Conservation (phyloP, 2,888 invertebrate genomes). For the Sthenelais limicola region DNA sequence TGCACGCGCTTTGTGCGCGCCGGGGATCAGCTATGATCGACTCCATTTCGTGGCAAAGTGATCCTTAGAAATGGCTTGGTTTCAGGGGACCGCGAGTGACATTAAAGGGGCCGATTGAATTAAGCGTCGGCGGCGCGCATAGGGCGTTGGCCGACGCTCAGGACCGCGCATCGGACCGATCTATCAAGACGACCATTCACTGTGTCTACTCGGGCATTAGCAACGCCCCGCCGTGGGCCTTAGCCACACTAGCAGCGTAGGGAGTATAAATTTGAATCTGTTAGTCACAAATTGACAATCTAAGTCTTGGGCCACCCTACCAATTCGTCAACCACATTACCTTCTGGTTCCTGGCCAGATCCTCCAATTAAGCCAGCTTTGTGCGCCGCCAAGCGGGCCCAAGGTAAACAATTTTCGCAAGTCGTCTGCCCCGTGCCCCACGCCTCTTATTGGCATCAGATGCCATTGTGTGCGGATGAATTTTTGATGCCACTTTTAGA, state of each 20-base stretch:
- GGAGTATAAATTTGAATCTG: constrained; percentile 39
- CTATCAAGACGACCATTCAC: constrained; percentile 24
- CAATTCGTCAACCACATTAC: constrained; percentile 9
- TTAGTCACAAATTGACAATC: constrained; percentile 36
- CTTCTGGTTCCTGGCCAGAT: neutral
- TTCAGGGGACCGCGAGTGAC: constrained; percentile 16
- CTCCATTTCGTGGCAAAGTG: constrained; percentile 40
- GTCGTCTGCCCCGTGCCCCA: neutral
- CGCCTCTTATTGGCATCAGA: constrained; percentile 20
- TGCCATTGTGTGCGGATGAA: constrained; percentile 28
- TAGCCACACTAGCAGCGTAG: neutral
- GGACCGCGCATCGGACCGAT: constrained; percentile 11
- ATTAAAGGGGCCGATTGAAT: constrained; percentile 35
- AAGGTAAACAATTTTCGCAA: neutral
- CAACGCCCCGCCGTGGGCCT: neutral
- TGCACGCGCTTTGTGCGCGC: constrained; percentile 23
- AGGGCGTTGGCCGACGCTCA: neutral
- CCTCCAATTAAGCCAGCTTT: constrained; percentile 17
- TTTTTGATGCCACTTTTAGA: constrained; percentile 39
- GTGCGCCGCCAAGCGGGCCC: neutral
- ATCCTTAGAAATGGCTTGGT: constrained; percentile 36
- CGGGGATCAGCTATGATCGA: constrained; percentile 30
- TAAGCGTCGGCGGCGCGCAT: constrained; percentile 13
- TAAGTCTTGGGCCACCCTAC: constrained; percentile 11
- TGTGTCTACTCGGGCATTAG: constrained; percentile 31